Evolutionary conservation across 1,140 invertebrate genomes (phyloP).

Genomic region (Cotesia glomerata): DNA sequence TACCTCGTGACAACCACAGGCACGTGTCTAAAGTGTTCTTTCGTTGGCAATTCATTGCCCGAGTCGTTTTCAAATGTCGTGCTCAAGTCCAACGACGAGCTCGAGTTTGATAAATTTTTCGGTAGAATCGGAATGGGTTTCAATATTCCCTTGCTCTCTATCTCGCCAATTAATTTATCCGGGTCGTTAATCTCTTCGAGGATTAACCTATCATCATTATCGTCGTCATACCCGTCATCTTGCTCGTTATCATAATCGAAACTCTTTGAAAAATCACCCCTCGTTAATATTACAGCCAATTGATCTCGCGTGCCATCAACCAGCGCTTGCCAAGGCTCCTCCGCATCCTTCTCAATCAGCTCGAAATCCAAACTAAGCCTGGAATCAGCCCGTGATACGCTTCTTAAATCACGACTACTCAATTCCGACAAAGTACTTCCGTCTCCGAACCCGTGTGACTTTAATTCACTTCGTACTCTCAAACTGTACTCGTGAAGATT

Average conservation of each 20-base stretch:
- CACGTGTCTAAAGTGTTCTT: slow-evolving; percentile 34
- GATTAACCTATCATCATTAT: neutral
- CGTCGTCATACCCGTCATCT: neutral
- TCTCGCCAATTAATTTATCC: neutral
- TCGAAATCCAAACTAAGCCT: slow-evolving; percentile 33
- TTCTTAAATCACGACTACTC: slow-evolving; percentile 41
- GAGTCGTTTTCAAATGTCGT: slow-evolving; percentile 50
- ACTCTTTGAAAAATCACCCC: neutral
- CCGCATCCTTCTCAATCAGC: neutral
- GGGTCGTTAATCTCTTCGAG: neutral
- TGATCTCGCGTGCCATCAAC: neutral
- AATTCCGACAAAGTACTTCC: slow-evolving; percentile 48
- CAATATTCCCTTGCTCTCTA: slow-evolving; percentile 45
- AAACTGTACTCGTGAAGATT: slow-evolving; percentile 58
- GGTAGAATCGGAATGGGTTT: slow-evolving; percentile 51
- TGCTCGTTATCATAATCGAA: neutral
- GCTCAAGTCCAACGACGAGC: slow-evolving; percentile 44
- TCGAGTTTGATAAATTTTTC: slow-evolving; percentile 41
- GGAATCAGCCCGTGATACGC: slow-evolving; percentile 34
- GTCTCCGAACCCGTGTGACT: slow-evolving; percentile 45
- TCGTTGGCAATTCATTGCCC: slow-evolving; percentile 46
- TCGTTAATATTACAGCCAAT: neutral
- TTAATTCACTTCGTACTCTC: slow-evolving; percentile 48
- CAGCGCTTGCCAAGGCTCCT: neutral
- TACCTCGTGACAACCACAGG: slow-evolving; percentile 33